A percentile compares a stretch with the other conserved stretches of the same genome.
Conservation (phyloP, 2,113 vertebrate species). For the Eulemur rufifrons region DNA sequence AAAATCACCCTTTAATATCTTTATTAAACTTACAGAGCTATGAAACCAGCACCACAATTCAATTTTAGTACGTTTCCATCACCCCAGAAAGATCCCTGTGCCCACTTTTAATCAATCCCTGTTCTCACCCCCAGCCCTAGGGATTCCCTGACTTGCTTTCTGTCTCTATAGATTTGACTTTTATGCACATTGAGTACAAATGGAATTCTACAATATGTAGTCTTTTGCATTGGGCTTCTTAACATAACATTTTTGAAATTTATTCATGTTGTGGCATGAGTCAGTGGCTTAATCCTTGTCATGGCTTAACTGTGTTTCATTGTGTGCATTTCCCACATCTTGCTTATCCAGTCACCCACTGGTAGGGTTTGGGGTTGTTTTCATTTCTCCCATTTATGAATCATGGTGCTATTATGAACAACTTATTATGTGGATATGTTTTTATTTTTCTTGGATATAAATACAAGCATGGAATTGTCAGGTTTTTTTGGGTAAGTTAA, state of each 20-base stretch:
- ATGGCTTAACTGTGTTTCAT: neutral
- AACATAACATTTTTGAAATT: neutral
- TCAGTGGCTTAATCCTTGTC: neutral
- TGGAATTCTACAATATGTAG: neutral
- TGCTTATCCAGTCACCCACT: neutral
- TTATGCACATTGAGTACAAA: neutral
- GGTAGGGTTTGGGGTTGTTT: neutral
- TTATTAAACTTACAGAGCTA: neutral
- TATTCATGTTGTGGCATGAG: neutral
- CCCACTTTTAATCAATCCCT: neutral
- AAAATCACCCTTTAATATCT: neutral
- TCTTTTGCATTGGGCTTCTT: neutral
- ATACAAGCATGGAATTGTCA: neutral
- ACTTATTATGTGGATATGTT: neutral
- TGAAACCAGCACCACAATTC: neutral
- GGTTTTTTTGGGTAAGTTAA: neutral
- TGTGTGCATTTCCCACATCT: neutral
- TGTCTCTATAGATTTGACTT: neutral
- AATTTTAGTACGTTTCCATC: neutral
- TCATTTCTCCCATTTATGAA: neutral
- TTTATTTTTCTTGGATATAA: neutral
- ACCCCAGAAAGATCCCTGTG: neutral
- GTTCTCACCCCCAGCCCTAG: neutral
- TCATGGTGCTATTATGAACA: neutral
- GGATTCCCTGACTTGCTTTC: neutral